A percentile compares a stretch with the other conserved stretches of the same genome.
Evolutionary conservation across 2,888 invertebrate genomes (phyloP).

Genomic region (Gibbula magus): DNA sequence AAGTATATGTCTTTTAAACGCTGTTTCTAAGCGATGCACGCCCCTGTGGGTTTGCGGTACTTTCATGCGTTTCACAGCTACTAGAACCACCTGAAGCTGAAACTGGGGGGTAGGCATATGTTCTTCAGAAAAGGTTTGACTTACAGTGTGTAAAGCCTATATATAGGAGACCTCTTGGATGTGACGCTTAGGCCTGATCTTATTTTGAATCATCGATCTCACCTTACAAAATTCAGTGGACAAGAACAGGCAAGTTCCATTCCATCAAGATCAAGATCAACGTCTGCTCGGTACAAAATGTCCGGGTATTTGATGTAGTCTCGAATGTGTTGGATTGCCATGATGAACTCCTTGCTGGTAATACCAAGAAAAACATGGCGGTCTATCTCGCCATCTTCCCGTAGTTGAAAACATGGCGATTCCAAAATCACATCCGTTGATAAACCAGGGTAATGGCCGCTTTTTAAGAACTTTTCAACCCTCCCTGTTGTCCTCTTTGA

Average conservation of each 20-base stretch:
- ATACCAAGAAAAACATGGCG: conserved; percentile 22
- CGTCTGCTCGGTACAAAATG: neutral
- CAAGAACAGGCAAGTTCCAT: neutral
- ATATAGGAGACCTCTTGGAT: too few relatives aligned
- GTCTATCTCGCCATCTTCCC: conserved; percentile 9
- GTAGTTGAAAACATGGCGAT: conserved; percentile 26
- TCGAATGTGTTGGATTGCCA: neutral
- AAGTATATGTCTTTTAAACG: too few relatives aligned
- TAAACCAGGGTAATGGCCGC: neutral
- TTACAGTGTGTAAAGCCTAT: too few relatives aligned
- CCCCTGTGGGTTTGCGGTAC: too few relatives aligned
- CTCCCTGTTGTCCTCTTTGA: neutral
- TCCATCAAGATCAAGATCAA: conserved; percentile 24
- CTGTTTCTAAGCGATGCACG: too few relatives aligned
- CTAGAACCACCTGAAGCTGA: too few relatives aligned
- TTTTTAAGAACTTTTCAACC: neutral
- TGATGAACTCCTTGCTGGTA: conserved; percentile 2
- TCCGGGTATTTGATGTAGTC: neutral
- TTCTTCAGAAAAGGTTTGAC: too few relatives aligned
- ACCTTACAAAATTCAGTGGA: conserved; percentile 4
- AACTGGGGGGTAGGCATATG: too few relatives aligned
- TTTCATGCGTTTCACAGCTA: too few relatives aligned
- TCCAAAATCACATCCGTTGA: conserved; percentile 16
- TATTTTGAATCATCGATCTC: neutral
- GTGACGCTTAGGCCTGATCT: too few relatives aligned